Percentiles rank a stretch among this genome's conserved stretches.
phyloP scores from a whole-genome alignment of 2,888 invertebrate species.

The Noctua janthe region DNA sequence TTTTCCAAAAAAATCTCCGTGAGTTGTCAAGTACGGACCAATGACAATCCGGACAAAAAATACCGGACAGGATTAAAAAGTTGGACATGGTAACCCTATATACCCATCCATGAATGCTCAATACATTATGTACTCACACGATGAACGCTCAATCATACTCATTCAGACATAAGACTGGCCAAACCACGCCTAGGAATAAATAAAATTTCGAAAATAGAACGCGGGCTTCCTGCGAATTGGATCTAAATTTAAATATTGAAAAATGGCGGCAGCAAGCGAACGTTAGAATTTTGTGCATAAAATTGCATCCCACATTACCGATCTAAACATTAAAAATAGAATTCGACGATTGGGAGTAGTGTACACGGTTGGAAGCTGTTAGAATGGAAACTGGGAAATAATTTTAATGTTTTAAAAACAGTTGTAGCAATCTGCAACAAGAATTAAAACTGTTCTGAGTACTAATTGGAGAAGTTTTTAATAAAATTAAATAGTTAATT shows the following conservation, averaged over 20 bases:
- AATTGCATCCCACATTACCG: constrained; percentile 88
- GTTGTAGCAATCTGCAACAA: not conserved
- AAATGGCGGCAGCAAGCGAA: constrained; percentile 82
- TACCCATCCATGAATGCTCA: constrained; percentile 27
- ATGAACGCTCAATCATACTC: constrained; percentile 59
- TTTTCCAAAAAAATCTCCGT: not conserved
- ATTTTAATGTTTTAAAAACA: not conserved
- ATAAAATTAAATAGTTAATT: too few species aligned
- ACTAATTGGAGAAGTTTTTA: not conserved
- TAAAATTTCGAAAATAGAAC: constrained; percentile 86
- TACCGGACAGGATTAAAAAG: not conserved
- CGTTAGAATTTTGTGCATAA: constrained; percentile 87
- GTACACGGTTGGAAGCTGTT: constrained; percentile 59
- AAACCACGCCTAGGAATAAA: constrained; percentile 86
- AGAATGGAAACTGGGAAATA: not conserved
- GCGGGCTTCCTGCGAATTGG: constrained; percentile 84
- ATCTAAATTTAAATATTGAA: constrained; percentile 86
- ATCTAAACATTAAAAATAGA: constrained; percentile 90
- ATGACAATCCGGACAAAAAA: not conserved
- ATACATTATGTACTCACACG: constrained; percentile 48
- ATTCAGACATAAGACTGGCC: constrained; percentile 76
- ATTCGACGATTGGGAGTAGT: constrained; percentile 78
- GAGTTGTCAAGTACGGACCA: not conserved
- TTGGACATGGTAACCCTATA: not conserved
- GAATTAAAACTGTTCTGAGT: not conserved